These are phyloP conservation scores for Heterodera schachtii DNA, from an alignment of 1,140 invertebrate species.

Conservation along the genomic window DNA sequence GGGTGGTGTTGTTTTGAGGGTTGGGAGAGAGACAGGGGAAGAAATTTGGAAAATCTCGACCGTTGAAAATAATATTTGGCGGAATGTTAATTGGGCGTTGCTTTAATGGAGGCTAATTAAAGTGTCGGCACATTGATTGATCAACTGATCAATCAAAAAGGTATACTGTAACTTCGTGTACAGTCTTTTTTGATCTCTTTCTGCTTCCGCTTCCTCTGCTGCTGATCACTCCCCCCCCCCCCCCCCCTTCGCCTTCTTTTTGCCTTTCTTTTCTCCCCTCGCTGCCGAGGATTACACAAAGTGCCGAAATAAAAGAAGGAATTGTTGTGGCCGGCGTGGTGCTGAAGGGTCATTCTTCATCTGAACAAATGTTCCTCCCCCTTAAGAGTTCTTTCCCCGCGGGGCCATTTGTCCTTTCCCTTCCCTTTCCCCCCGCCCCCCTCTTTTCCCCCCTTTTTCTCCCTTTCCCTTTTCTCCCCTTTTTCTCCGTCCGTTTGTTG, in stretches of 20 bases:
- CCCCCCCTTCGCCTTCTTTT: background rate
- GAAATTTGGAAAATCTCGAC: background rate
- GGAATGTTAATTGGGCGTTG: too few relatives aligned
- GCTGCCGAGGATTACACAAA: slow-evolving; percentile 10
- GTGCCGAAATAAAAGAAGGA: background rate
- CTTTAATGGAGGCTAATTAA: too few relatives aligned
- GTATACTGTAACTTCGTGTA: too few relatives aligned
- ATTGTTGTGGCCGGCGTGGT: background rate
- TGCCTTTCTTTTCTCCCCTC: background rate
- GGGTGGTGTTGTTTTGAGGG: background rate
- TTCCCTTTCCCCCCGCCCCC: background rate
- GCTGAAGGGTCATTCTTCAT: slow-evolving; percentile 5
- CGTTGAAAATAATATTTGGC: too few relatives aligned
- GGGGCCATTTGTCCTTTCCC: slow-evolving; percentile 15
- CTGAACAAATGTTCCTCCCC: slow-evolving; percentile 3
- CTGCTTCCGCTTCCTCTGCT: too few relatives aligned
- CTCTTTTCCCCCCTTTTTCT: background rate
- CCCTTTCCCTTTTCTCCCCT: background rate
- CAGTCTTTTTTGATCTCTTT: too few relatives aligned
- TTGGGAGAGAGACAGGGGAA: background rate
- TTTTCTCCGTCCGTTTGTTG: background rate
- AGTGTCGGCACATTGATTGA: too few relatives aligned
- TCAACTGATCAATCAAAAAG: too few relatives aligned
- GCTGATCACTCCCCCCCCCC: background rate
- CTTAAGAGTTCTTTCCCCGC: background rate